Evolutionary conservation across 2,113 vertebrate genomes (phyloP), one percentile per base, ranked within the genome.

Genomic region (Sula dactylatra): DNA sequence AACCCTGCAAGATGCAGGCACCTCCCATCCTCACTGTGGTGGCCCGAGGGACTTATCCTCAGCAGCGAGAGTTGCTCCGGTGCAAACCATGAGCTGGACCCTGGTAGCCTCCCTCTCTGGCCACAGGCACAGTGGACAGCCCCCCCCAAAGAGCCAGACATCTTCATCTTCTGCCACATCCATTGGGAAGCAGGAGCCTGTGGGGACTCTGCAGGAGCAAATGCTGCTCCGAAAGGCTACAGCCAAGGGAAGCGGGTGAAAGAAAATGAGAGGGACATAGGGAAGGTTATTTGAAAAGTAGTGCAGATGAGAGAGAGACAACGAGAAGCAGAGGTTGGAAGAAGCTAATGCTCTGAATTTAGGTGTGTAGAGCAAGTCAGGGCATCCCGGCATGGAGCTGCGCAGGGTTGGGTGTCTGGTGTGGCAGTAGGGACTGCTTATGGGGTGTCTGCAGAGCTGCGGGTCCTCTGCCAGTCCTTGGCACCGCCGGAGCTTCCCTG

Each of bases 351-450:
- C 29, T 59, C 50, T 44, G 64, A 56, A 76, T 56, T 70, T 26
- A 78, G 34, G 49, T n/a, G 16, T 1, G 1, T n/a, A 29, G n/a
- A 76, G 21, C 56, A 50, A 58, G 49, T 15, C 56, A 17, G 31
- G 54, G 40, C 7, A 2, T 7, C n/a, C 20, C 3, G 0, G 55
- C n/a, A 56, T 0, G 0, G 78, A 2, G 8, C 32, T 29, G 70
- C 14, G 9, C 52, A n/a, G 59, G 44, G 22, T 20, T 0, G 1
- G 36, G 42, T 34, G 47, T 22, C n/a, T 4, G 0, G 50, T 14
- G 38, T 2, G 1, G 18, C 1, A 2, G n/a, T 26, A 19, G 50
- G 50, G 16, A 34, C 17, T 32, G n/a, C n/a, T 76, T 42, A 49
- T 1, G 2, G 55, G 49, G 26, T 29, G 4, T 32, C 77, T 10